Base-by-base conservation (phyloP, 2,113 vertebrate species). In the Plecotus auritus region DNA sequence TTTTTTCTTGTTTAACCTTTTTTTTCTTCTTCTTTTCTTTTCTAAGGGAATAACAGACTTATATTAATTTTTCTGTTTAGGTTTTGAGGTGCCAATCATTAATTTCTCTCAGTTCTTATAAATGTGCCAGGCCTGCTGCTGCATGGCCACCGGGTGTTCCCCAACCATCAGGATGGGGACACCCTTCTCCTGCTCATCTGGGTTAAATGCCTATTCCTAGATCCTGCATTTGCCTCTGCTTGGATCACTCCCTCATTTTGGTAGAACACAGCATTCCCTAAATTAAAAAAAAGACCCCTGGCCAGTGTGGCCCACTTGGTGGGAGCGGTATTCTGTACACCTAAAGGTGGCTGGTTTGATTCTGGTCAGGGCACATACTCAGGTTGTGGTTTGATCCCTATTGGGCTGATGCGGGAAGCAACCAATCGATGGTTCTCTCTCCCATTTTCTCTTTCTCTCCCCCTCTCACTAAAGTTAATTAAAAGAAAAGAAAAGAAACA, bases 61-160 rank as follows among this genome's bases (percentile, higher is more conserved):
- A 23, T 28, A 42, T 81, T 95, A 23, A 42, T 56, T 81, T 95
- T 94, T 89, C 42, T 91, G 23, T 69, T 85, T 85, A 96, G 47
- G 35, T 42, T 73, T 80, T 74, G 14, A 37, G 72, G 51, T 66
- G 30, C 51, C 49, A 51, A 42, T 91, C 6, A 26, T 72, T 85
- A 69, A 88, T 92, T 70, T 67, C 51, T n/a, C 16, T n/a, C n/a
- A 26, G 35, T 77, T 72, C 40, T 45, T 87, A 73, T 17, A 67
- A 85, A 45, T 85, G n/a, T 93, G 61, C 18, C 77, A 6, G 45
- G 66, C 59, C 69, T 61, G 32, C 9, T 9, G 42, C 59, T 69
- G 45, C 35, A 5, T 26, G n/a, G n/a, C 69, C 12, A 13, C 10
- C 2, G 69, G 40, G 30, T 9, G 23, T 7, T 74, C 73, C 35